Base-by-base conservation (phyloP, 2,888 invertebrate species). In the Molorchus minor region DNA sequence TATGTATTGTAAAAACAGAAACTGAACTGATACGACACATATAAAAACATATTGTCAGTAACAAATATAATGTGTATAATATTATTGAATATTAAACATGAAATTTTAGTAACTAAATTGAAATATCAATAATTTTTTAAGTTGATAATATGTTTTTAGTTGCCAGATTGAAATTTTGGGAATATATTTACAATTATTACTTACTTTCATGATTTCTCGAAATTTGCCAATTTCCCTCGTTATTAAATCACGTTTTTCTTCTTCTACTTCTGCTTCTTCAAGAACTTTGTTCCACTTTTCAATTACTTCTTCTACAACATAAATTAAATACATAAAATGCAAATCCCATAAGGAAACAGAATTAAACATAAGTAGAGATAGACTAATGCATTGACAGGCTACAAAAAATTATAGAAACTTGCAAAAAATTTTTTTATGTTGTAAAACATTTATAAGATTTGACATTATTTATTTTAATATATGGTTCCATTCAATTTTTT, bases 181-280 rank as follows among this genome's bases (percentile, higher is more conserved):
- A 12, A 40, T 30, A 10, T 38, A 16, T 35, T 35, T 10, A 16
- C 13, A 20, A 21, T 36, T 41, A 17, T 36, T 64, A 77, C 84
- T 85, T 88, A 94, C 94, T 93, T 95, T 95, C 91, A 95, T 97
- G 70, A 94, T 93, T 84, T 97, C 96, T 64, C 98, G 88, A 84
- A 98, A 98, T 83, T 95, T 96, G 74, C 94, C 94, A 81, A 98
- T 98, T 86, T 98, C 98, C 72, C 96, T 87, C 76, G 94, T 95
- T 72, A 98, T 98, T 71, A 98, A 87, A 81, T 96, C 95, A 45
- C 96, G 89, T 81, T 97, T 96, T 78, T 97, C 97, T 82, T 97
- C 97, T 78, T 98, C 98, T 62, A 97, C 89, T 79, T 94, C 95
- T 21, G 92, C 91, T 74, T 93, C 93, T 72, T 92, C 92, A 25